phyloP scores from a whole-genome alignment of 2,113 vertebrate species.

The Oreotrochilus melanogaster region DNA sequence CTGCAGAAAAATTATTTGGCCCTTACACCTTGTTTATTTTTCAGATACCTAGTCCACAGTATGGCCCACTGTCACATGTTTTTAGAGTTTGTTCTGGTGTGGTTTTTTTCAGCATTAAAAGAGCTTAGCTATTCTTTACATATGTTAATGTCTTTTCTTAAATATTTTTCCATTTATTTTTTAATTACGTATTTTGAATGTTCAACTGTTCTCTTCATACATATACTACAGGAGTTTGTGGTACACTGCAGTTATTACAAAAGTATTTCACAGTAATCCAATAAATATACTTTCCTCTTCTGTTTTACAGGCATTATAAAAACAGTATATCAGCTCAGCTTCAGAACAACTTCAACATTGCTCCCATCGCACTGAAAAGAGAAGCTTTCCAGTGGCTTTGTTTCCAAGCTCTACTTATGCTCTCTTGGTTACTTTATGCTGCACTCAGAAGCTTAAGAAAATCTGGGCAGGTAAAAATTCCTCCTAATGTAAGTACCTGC shows the following conservation, averaged over 20 bases:
- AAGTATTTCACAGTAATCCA: conserved; percentile 1
- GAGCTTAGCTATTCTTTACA: not conserved
- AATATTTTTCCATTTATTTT: not conserved
- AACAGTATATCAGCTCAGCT: not conserved
- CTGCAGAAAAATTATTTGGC: not conserved
- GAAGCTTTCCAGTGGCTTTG: not conserved
- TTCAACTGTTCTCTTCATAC: not conserved
- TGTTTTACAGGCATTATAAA: not conserved
- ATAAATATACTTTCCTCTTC: not conserved
- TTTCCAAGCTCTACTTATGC: not conserved
- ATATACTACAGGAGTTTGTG: not conserved
- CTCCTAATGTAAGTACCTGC: not conserved
- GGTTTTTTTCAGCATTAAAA: not conserved
- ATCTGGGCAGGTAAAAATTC: not conserved
- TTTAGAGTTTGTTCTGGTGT: not conserved
- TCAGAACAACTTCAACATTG: not conserved
- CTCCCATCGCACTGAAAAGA: not conserved
- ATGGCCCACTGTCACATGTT: not conserved
- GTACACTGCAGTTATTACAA: not conserved
- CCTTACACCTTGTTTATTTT: conserved; percentile 19
- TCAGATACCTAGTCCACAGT: not conserved
- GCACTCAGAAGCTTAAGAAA: not conserved
- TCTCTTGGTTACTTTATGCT: not conserved
- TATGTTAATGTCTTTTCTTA: not conserved
- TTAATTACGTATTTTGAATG: not conserved